A percentile compares a stretch with the other conserved stretches of the same genome.
Evolutionary conservation across 2,113 vertebrate species (phyloP).

Genomic region (Acinonyx jubatus): DNA sequence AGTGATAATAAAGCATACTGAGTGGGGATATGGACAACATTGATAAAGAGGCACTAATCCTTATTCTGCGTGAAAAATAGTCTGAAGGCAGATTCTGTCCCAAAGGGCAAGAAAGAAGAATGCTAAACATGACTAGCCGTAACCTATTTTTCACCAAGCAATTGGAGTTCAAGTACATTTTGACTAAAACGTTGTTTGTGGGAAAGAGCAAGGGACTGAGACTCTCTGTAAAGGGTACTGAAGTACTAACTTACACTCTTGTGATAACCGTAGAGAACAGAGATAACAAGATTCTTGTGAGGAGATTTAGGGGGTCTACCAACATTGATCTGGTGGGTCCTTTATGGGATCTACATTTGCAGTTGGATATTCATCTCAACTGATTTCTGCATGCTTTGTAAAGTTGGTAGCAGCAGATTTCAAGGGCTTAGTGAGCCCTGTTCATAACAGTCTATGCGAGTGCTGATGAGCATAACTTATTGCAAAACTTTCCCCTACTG

Average conservation of each 20-base stretch:
- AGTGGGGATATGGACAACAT: slow-evolving; percentile 63
- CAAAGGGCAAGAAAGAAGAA: slow-evolving; percentile 54
- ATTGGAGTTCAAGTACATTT: slow-evolving; percentile 57
- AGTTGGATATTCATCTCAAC: slow-evolving; percentile 51
- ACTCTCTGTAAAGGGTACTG: slow-evolving; percentile 59
- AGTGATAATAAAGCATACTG: slow-evolving; percentile 66
- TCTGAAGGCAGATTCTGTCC: slow-evolving; percentile 66
- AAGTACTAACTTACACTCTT: slow-evolving; percentile 43
- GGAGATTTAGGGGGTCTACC: slow-evolving; percentile 31
- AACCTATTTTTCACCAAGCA: slow-evolving; percentile 70
- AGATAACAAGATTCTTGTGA: slow-evolving; percentile 58
- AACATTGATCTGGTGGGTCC: slow-evolving; percentile 27
- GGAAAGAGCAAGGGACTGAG: slow-evolving; percentile 18
- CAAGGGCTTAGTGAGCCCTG: slow-evolving; percentile 65
- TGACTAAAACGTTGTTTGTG: slow-evolving; percentile 22
- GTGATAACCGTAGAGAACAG: slow-evolving; percentile 20
- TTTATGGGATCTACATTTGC: slow-evolving; percentile 49
- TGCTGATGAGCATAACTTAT: slow-evolving; percentile 72
- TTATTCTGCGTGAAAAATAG: slow-evolving; percentile 71
- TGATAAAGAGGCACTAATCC: slow-evolving; percentile 76
- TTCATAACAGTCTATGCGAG: slow-evolving; percentile 65
- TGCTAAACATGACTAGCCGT: slow-evolving; percentile 50
- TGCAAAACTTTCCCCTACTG: slow-evolving; percentile 29
- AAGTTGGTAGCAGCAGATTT: slow-evolving; percentile 36
- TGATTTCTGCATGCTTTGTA: slow-evolving; percentile 68